Percentiles rank a stretch among this genome's conserved stretches.
phyloP scores from a whole-genome alignment of 2,797 vertebrate species.

The Cynodonichthys magdalenae region DNA sequence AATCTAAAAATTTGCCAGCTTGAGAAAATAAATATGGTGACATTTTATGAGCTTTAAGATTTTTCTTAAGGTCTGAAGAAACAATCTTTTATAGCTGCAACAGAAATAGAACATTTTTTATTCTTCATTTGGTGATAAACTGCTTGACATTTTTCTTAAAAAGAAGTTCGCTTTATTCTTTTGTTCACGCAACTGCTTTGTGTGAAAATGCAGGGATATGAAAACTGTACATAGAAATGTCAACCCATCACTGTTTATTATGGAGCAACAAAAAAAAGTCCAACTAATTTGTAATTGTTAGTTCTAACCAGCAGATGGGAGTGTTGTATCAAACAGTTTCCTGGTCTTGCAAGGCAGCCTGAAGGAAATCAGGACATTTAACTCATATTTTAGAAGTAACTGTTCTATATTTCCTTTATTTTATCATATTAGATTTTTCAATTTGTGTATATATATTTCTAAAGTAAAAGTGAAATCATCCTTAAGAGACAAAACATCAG shows the following conservation, averaged over 20 bases:
- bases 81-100: neutral
- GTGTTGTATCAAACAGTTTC: constrained; percentile 37
- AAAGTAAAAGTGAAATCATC: neutral
- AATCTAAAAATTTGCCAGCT: too few relatives aligned
- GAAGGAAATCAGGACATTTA: neutral
- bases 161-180: too few relatives aligned
- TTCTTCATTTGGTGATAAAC: neutral
- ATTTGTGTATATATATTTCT: neutral
- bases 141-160: neutral
- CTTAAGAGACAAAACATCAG: neutral
- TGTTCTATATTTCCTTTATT: neutral
- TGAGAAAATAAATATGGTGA: too few relatives aligned
- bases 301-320: constrained; percentile 67
- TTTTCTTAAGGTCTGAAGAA: too few relatives aligned
- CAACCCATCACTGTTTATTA: too few relatives aligned
- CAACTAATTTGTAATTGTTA: constrained; percentile 14
- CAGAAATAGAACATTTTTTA: neutral
- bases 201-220: too few relatives aligned
- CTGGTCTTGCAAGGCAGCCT: neutral
- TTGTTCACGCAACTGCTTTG: neutral
- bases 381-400: neutral
- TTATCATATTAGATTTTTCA: neutral
- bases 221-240: too few relatives aligned
- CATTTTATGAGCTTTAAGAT: too few relatives aligned
- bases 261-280: neutral